Evolutionary conservation across 1,140 invertebrate genomes (phyloP).

Genomic region (Ceratina calcarata): DNA sequence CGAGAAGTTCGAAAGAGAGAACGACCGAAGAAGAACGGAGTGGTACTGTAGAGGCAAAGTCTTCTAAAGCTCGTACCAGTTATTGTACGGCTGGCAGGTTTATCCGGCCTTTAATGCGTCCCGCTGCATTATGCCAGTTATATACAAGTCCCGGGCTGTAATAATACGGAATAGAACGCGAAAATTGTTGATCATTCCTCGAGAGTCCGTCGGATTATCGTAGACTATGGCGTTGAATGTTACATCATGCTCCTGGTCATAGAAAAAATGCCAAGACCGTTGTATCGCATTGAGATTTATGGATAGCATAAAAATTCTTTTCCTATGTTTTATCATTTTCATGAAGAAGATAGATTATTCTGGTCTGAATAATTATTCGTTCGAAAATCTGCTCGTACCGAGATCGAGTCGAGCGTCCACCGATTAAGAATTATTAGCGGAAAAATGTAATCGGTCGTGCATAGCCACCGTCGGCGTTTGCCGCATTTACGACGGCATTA

Average conservation of each 20-base stretch:
- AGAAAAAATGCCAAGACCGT: background rate
- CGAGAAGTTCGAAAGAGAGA: conserved; percentile 15
- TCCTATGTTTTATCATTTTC: too few species aligned
- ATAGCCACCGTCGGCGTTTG: background rate
- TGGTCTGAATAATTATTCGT: too few species aligned
- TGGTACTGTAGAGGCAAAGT: conserved; percentile 28
- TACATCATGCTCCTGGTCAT: background rate
- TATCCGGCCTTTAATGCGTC: conserved; percentile 60
- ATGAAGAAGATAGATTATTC: too few species aligned
- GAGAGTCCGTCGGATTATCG: conserved; percentile 32
- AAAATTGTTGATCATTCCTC: conserved; percentile 50
- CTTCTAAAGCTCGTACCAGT: conserved; percentile 42
- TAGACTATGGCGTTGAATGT: conserved; percentile 14
- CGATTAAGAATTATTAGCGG: too few species aligned
- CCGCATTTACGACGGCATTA: conserved; percentile 12
- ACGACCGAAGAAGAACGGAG: conserved; percentile 22
- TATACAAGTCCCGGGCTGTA: conserved; percentile 33
- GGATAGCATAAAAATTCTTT: background rate
- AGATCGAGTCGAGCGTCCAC: too few species aligned
- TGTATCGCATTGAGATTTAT: too few species aligned
- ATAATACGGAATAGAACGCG: conserved; percentile 53
- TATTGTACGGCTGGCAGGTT: conserved; percentile 64
- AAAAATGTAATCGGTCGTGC: background rate
- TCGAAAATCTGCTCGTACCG: too few species aligned
- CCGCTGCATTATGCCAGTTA: conserved; percentile 53